Base-by-base conservation (phyloP, 1,140 invertebrate species). In the Eupristina koningsbergeri region DNA sequence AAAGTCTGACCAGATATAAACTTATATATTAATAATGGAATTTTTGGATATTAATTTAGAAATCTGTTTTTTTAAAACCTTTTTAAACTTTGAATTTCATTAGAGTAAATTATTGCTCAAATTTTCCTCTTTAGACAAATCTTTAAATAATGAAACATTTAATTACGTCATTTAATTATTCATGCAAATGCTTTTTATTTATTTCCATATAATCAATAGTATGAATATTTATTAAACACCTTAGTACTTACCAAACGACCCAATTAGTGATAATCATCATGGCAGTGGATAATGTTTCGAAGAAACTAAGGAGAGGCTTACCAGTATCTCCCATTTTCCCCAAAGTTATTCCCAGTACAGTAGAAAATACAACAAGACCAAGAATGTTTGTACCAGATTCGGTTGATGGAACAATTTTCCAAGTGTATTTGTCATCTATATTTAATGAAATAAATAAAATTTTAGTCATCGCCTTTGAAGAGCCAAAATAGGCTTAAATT, bases 181-280 rank as follows among this genome's bases (percentile, higher is more conserved):
- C 13, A 45, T 6, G 13, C 41, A 45, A 45, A 7, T 45, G 6
- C 6, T 45, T 45, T 45, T 7, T 13, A 45, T 45, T 7, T 45
- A 45, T 45, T 45, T 6, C 13, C 13, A 45, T 45, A 45, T 45
- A 45, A 45, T 45, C 13, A 45, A 45, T 45, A 45, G 41, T 13
- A 45, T 7, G 13, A 45, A 50, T 50, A 50, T 50, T 17, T 9
- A 17, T 50, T 2, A 7, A 13, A 22, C 26, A 5, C n/a, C 22
- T 5, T 0, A n/a, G 36, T 36, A 75, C 47, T 88, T 88, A 93
- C 94, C 94, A 95, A 84, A 96, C 95, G 17, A 96, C 94, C 94
- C 95, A 95, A 39, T 94, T 94, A 11, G 95, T 96, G 41, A 96
- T 95, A 53, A 94, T 93, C 95, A 96, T 96, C 93, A 95, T 95